A percentile compares a stretch with the other conserved stretches of the same genome.
Evolutionary conservation across 2,888 invertebrate species (phyloP).

Genomic region (Alloscopus bannaensis): DNA sequence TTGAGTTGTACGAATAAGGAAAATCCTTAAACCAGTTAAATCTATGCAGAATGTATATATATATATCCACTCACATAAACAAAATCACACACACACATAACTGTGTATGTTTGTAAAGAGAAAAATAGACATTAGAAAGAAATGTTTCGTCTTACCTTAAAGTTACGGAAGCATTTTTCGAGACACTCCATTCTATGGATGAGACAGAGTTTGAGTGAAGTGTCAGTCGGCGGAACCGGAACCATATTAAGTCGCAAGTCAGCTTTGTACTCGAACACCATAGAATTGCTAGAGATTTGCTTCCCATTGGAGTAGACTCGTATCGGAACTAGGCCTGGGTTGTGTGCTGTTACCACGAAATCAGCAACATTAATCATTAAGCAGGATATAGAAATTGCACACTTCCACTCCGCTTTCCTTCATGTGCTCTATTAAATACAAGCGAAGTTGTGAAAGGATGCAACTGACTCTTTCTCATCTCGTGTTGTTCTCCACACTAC

Average conservation of each 20-base stretch:
- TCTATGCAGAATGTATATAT: no score
- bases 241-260: constrained; percentile 71
- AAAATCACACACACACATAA: constrained; percentile 6
- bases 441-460: constrained; percentile 34
- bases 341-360: constrained; percentile 70
- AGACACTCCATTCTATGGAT: constrained; percentile 73
- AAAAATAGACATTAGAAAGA: constrained; percentile 34
- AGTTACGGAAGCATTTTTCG: constrained; percentile 73
- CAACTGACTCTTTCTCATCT: constrained; percentile 49
- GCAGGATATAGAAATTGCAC: constrained; percentile 54
- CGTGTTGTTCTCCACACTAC: constrained; percentile 19
- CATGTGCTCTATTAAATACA: constrained; percentile 15
- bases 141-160: constrained; percentile 68
- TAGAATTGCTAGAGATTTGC: constrained; percentile 73
- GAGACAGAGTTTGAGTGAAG: constrained; percentile 73
- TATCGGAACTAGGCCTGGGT: constrained; percentile 73
- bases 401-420: constrained; percentile 29
- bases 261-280: constrained; percentile 74
- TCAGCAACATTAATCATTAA: constrained; percentile 47
- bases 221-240: constrained; percentile 72
- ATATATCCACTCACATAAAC: no score
- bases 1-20: no score
- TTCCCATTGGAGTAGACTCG: constrained; percentile 73
- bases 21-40: no score
- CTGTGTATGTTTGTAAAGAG: no score